Evolutionary conservation across 2,113 vertebrate species (phyloP).

Genomic region (Caloenas nicobarica): DNA sequence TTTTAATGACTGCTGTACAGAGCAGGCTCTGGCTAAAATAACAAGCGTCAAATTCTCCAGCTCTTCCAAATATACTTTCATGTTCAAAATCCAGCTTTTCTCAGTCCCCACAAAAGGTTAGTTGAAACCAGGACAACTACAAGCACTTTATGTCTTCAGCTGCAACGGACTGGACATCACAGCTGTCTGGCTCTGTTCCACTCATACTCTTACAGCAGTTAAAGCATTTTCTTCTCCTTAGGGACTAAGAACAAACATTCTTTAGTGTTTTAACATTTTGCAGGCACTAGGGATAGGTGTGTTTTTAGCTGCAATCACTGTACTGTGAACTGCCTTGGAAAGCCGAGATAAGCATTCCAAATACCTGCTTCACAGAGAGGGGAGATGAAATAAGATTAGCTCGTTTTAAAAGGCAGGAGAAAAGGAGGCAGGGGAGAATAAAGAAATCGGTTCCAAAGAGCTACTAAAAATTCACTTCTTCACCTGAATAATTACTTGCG

Average conservation of each 20-base stretch:
- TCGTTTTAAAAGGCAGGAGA: background rate
- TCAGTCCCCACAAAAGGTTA: background rate
- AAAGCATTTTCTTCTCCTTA: background rate
- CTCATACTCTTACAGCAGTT: background rate
- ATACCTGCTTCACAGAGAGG: background rate
- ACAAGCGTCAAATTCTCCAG: background rate
- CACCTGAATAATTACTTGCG: constrained; percentile 31
- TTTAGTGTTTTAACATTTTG: background rate
- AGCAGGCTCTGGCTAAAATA: background rate
- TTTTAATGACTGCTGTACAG: background rate
- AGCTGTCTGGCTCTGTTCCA: background rate
- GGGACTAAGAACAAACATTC: background rate
- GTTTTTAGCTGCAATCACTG: background rate
- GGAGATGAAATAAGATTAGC: background rate
- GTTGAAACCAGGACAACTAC: background rate
- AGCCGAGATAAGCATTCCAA: background rate
- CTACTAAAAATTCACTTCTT: constrained; percentile 1
- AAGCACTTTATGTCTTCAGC: background rate
- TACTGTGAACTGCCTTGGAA: background rate
- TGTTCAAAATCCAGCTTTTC: background rate
- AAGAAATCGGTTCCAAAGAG: background rate
- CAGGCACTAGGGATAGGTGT: background rate
- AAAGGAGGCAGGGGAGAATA: background rate
- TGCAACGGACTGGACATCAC: background rate
- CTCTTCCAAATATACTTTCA: background rate